Evolutionary conservation across 2,113 vertebrate genomes (phyloP), one percentile per base, ranked within the genome.

Genomic region (Spizaetus ornatus): DNA sequence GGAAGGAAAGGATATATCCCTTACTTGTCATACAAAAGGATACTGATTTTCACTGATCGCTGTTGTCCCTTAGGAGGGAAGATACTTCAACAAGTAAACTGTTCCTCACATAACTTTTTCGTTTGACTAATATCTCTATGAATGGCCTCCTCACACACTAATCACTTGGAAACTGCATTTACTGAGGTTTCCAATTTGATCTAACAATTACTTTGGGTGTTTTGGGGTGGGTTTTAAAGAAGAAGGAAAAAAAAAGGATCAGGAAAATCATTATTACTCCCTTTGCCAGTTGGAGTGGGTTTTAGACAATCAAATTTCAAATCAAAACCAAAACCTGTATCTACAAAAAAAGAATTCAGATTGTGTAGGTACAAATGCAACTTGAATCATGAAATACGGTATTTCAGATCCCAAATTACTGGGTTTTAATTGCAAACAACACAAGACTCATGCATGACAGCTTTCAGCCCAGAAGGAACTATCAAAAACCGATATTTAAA

Each of bases 401-500:
- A 25, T 53, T 82, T 78, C 9, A 86, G 48, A 45, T 78, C 34
- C 23, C 31, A 70, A 31, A 62, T 74, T 11, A 72, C 6, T 26
- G 16, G 4, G 3, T 7, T 86, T 58, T 71, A 82, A 16, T 58
- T 80, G 65, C 82, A 97, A 95, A 93, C 77, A 82, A 63, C 4
- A 4, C 17, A 89, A 93, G 53, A 43, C 26, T 70, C 17, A 86
- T 12, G 7, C 56, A 34, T 62, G 34, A 55, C 63, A 47, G 48
- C 40, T 84, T 94, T 90, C 15, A 52, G 47, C 56, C 31, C 25
- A 79, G 77, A 87, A 85, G 9, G 66, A 95, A 17, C 16, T 61
- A 79, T 87, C 83, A 74, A 56, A 93, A 55, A 84, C 36, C 34
- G 94, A 48, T 88, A 73, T 89, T 88, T 81, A 95, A 96, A 96